These are phyloP conservation scores for Polietes domitor DNA, from an alignment of 2,888 invertebrate species.

Conservation along the genomic window DNA sequence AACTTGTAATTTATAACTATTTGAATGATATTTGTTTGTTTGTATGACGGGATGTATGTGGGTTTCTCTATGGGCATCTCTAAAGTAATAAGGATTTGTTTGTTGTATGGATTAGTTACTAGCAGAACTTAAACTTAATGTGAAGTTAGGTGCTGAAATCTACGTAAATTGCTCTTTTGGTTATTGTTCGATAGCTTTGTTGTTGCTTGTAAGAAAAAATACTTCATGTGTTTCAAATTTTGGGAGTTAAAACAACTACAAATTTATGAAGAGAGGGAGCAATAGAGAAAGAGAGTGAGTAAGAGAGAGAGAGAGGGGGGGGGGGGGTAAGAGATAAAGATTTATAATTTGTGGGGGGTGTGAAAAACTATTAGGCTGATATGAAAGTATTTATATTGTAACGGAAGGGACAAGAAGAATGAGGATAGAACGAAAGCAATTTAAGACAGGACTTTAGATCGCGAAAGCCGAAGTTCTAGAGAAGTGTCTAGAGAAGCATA, in stretches of 20 bases:
- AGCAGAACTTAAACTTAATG: conserved; percentile 50
- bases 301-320: conserved; percentile 14
- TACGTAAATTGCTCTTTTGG: conserved; percentile 44
- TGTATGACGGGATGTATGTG: not conserved
- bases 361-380: conserved; percentile 53
- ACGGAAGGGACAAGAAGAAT: conserved; percentile 61
- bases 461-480: not conserved
- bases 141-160: conserved; percentile 56
- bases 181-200: conserved; percentile 24
- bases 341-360: not conserved
- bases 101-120: conserved; percentile 36
- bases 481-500: not conserved
- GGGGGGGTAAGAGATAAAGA: not conserved
- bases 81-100: conserved; percentile 26
- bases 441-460: conserved; percentile 54
- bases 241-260: conserved; percentile 66
- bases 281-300: conserved; percentile 60
- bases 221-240: conserved; percentile 13
- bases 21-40: not conserved
- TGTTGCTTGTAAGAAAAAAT: conserved; percentile 30
- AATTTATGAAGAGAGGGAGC: conserved; percentile 66
- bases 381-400: conserved; percentile 70
- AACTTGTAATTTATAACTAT: too few species aligned
- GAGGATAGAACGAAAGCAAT: conserved; percentile 13
- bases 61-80: conserved; percentile 23